A percentile compares a stretch with the other conserved stretches of the same genome.
Evolutionary conservation across 2,113 vertebrate species (phyloP).

Genomic region (Cepphus grylle): DNA sequence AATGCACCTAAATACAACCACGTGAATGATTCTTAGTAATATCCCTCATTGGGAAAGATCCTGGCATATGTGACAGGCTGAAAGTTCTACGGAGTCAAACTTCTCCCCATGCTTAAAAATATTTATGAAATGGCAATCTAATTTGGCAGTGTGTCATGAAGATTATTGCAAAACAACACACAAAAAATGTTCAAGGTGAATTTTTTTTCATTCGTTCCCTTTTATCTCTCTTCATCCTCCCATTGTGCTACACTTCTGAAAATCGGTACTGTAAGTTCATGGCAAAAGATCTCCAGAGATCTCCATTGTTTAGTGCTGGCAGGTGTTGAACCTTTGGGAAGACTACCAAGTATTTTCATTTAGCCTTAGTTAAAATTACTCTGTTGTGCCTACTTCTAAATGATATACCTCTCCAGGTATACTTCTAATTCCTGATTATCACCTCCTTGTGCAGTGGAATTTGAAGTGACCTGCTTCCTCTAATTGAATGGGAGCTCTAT

Average conservation of each 20-base stretch:
- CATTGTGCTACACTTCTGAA: neutral
- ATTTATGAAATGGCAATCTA: neutral
- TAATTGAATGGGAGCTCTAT: neutral
- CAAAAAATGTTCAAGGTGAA: neutral
- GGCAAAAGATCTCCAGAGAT: neutral
- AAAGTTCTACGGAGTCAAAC: neutral
- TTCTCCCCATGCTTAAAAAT: neutral
- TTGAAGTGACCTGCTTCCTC: slow-evolving; percentile 20
- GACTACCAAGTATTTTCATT: neutral
- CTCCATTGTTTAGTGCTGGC: neutral
- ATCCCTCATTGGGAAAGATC: neutral
- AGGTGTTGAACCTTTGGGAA: neutral
- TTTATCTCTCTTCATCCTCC: neutral
- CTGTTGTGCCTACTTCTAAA: neutral
- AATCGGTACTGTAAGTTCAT: neutral
- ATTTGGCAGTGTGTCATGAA: neutral
- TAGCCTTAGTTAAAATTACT: neutral
- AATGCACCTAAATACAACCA: neutral
- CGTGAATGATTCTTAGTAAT: neutral
- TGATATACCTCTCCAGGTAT: neutral
- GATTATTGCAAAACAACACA: neutral
- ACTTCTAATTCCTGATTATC: neutral
- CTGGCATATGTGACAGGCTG: neutral
- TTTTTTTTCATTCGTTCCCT: neutral
- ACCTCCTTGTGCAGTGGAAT: neutral